phyloP scores from a whole-genome alignment of 92 coral and sea anemone species.

The Porites cylindrica region DNA sequence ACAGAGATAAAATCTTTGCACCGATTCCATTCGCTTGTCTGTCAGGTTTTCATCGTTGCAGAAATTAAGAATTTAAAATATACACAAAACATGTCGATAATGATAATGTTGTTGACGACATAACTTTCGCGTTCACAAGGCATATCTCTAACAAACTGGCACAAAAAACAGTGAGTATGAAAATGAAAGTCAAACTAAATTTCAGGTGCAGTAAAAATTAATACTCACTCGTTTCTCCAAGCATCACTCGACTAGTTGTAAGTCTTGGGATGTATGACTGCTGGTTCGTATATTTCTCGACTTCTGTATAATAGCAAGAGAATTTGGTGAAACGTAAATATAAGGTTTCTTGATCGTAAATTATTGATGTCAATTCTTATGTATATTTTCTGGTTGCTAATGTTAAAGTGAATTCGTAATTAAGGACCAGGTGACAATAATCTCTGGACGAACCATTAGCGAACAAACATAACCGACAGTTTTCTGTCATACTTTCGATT shows the following conservation, averaged over 20 bases:
- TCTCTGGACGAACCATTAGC: neutral
- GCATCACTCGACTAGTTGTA: neutral
- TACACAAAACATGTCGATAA: neutral
- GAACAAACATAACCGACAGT: neutral
- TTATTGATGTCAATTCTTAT: slow-evolving; percentile 33
- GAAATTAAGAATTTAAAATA: neutral
- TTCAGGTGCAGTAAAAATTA: neutral
- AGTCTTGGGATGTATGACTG: neutral
- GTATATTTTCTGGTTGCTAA: slow-evolving; percentile 31
- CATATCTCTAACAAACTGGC: neutral
- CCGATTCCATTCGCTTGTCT: neutral
- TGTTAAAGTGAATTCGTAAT: slow-evolving; percentile 38
- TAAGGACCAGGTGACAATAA: slow-evolving; percentile 27
- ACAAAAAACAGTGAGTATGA: neutral
- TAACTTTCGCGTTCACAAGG: slow-evolving; percentile 5
- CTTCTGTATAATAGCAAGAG: neutral
- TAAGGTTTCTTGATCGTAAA: slow-evolving; percentile 13
- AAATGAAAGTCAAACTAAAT: too few species aligned
- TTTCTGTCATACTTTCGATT: slow-evolving; percentile 13
- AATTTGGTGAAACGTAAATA: slow-evolving; percentile 26
- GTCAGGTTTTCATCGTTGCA: neutral
- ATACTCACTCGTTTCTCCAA: neutral
- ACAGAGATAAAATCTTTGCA: neutral
- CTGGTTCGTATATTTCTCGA: neutral
- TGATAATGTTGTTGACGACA: neutral